Base-by-base conservation (phyloP, 1,140 invertebrate genomes). In the Drosophila nannoptera region DNA sequence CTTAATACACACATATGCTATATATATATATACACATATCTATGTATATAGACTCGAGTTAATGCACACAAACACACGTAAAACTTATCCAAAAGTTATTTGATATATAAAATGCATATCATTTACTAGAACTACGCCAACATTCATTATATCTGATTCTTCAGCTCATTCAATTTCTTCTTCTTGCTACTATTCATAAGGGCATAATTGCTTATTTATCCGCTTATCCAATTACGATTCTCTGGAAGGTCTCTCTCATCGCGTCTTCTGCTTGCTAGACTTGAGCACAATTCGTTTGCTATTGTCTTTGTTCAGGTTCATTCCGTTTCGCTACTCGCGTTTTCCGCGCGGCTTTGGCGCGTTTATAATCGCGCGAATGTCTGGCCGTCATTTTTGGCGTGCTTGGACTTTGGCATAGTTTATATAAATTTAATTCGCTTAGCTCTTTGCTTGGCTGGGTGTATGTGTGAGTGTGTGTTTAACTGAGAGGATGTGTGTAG, bases 91-190 rank as follows among this genome's bases (percentile, higher is more conserved):
- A 84, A 83, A 83, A 83, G 71, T 56, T 16, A 33, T 70, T 52
- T 64, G 65, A 76, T 84, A 73, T 78, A 73, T 83, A 77, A 81
- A 81, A 81, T 81, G 70, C 78, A 81, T 83, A 78, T 83, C 73
- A 61, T 64, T 54, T 63, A 53, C 60, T 69, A 69, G 8, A 63
- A 42, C 66, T 69, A 63, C 35, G 43, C 60, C 61, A 64, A 64
- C 60, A 63, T 11, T 22, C 38, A 45, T 32, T 42, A 40, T 45
- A 35, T 45, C 38, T 60, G 29, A 22, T 32, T 36, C 16, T 35
- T 11, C 11, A 49, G 31, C 33, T 42, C 46, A 31, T 50, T 31
- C 42, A 61, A 31, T 40, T 11, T 49, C 11, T 32, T 45, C 35
- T 70, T 45, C 35, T 70, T 76, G 80, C 64, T 73, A 64, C 55